These are phyloP conservation scores for Sycobia sp. DNA, from an alignment of 1,140 invertebrate species.

Conservation along the genomic window DNA sequence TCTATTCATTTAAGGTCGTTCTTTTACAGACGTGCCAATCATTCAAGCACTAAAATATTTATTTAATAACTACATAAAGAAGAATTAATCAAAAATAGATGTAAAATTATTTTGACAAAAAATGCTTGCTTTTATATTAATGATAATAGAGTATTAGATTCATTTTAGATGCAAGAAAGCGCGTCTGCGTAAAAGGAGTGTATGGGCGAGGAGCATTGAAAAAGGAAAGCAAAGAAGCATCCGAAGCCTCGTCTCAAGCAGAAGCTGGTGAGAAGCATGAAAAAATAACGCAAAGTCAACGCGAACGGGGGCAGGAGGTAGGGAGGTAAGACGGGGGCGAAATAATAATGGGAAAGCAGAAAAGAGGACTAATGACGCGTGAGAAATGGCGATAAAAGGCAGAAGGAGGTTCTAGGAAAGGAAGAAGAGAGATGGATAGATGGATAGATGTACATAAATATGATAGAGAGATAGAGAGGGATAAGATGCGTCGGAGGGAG, in stretches of 20 bases:
- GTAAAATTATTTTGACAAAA: no score
- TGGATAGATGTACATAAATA: no score
- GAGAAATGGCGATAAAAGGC: conserved; percentile 17
- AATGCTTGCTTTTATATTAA: no score
- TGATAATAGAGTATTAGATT: conserved; percentile 3
- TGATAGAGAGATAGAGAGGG: not conserved
- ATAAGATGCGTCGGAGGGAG: not conserved
- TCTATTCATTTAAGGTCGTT: no score
- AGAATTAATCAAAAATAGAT: no score
- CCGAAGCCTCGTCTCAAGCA: not conserved
- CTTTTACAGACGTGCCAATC: no score
- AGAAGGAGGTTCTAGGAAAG: not conserved
- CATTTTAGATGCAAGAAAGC: conserved; percentile 7
- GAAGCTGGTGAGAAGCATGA: not conserved
- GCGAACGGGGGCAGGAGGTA: no score
- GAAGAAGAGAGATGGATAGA: conserved; percentile 16
- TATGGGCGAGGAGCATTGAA: not conserved
- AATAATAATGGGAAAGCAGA: conserved; percentile 16
- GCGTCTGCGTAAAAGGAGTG: not conserved
- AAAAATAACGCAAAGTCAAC: not conserved
- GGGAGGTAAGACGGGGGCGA: no score
- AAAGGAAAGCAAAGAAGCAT: not conserved
- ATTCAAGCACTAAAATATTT: no score
- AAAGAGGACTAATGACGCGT: conserved; percentile 17
- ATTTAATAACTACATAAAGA: no score